phyloP scores from a whole-genome alignment of 2,888 invertebrate genomes.

The Noctua pronuba region DNA sequence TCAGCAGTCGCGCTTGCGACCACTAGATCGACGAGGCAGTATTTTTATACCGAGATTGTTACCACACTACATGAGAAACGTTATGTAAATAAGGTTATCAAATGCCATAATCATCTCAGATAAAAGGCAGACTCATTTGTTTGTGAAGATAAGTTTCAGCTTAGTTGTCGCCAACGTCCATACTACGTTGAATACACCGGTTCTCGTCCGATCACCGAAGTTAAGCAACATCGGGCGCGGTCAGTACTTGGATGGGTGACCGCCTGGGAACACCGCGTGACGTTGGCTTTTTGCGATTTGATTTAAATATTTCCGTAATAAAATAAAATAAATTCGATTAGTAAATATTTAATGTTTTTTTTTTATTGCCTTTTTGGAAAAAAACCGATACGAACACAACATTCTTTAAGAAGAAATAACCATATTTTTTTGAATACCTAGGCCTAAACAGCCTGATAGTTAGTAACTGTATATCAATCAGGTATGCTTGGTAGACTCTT shows the following conservation, averaged over 20 bases:
- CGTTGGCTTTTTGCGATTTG: constrained; percentile 64
- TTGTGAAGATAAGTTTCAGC: neutral
- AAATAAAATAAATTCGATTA: neutral
- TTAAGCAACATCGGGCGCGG: constrained; percentile 81
- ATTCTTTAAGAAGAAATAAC: neutral
- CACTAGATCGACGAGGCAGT: no score
- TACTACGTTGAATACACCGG: constrained; percentile 85
- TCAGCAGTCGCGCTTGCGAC: no score
- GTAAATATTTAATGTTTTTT: neutral
- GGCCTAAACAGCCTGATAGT: neutral
- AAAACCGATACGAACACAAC: neutral
- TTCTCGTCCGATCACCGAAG: constrained; percentile 64
- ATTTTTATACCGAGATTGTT: neutral
- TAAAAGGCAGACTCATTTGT: neutral
- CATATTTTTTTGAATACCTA: neutral
- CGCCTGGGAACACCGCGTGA: constrained; percentile 81
- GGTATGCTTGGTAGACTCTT: neutral
- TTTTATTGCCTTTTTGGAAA: neutral
- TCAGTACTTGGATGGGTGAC: constrained; percentile 85
- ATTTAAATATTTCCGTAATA: neutral
- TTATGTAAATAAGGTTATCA: neutral
- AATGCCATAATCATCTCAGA: neutral
- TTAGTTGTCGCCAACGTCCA: constrained; percentile 65
- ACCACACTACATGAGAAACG: neutral
- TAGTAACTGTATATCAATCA: neutral